A percentile compares a stretch with the other conserved stretches of the same genome.
These are phyloP conservation scores for Philaethria dido DNA, from an alignment of 2,888 invertebrate species.

Conservation along the genomic window DNA sequence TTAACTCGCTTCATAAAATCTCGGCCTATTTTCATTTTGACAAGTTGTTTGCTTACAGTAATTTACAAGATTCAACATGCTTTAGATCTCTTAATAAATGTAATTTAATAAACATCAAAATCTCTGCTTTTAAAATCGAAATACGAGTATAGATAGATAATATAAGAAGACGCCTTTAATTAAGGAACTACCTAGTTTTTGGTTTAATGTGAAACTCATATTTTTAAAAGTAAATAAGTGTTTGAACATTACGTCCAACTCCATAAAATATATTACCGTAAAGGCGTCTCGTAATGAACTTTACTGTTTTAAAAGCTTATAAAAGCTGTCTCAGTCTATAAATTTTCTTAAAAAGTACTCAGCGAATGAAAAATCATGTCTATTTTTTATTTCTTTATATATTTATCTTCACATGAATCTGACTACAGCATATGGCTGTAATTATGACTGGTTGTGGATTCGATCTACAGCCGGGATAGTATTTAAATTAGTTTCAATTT, in stretches of 20 bases:
- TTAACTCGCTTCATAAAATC: conserved; percentile 21
- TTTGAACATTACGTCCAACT: conserved; percentile 8
- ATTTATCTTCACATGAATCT: not conserved
- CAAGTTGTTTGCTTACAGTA: conserved; percentile 5
- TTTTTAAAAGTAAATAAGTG: not conserved
- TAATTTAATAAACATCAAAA: conserved; percentile 3
- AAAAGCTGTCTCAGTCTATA: conserved; percentile 21
- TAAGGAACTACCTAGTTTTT: not conserved
- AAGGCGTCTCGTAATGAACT: conserved; percentile 22
- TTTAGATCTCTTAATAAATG: conserved; percentile 6
- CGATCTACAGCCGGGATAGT: not conserved
- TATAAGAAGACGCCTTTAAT: too few relatives aligned
- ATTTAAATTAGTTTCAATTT: not conserved
- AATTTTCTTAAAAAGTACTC: conserved; percentile 8
- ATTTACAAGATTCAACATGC: conserved; percentile 2
- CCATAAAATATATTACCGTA: conserved; percentile 22
- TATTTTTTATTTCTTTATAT: not conserved
- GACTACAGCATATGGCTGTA: too few relatives aligned
- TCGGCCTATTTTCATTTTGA: conserved; percentile 15
- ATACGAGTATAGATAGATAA: too few relatives aligned
- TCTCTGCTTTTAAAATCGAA: not conserved
- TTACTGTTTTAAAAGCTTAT: conserved; percentile 23
- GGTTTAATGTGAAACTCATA: not conserved
- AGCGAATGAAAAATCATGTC: conserved; percentile 9
- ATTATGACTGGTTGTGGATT: too few relatives aligned